phyloP scores from a whole-genome alignment of 1,140 invertebrate species.

The Drosophila leontia region DNA sequence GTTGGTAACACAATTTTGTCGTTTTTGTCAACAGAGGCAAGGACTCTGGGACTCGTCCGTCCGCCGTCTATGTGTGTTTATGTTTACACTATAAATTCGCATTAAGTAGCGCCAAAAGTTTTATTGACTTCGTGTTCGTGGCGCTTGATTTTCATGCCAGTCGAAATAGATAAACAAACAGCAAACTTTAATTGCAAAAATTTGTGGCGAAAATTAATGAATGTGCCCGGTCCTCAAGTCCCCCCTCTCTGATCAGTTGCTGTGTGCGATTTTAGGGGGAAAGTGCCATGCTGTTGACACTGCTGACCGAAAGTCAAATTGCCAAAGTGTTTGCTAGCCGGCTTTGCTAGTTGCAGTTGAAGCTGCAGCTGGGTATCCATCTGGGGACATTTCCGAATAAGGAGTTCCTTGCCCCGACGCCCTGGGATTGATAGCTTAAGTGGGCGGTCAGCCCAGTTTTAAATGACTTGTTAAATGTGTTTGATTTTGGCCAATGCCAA shows the following conservation, averaged over 20 bases:
- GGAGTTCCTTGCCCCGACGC: constrained; percentile 2
- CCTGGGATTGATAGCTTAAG: constrained; percentile 43
- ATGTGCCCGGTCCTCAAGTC: constrained; percentile 41
- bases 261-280: constrained; percentile 23
- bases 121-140: constrained; percentile 80
- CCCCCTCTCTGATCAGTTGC: background rate
- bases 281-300: constrained; percentile 69
- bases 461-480: constrained; percentile 77
- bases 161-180: constrained; percentile 81
- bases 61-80: constrained; percentile 54
- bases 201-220: constrained; percentile 82
- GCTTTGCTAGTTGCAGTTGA: constrained; percentile 49
- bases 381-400: constrained; percentile 10
- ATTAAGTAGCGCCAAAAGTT: constrained; percentile 83
- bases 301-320: constrained; percentile 81
- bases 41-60: background rate
- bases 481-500: constrained; percentile 51
- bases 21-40: constrained; percentile 64
- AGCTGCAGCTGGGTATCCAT: constrained; percentile 25
- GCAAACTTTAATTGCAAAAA: constrained; percentile 83
- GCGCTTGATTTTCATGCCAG: constrained; percentile 73
- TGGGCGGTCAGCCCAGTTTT: constrained; percentile 23
- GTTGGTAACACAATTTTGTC: constrained; percentile 84
- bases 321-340: constrained; percentile 77
- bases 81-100: constrained; percentile 83